Percentiles rank a stretch among this genome's conserved stretches.
phyloP scores from a whole-genome alignment of 1,140 invertebrate species.

The Galleria mellonella region DNA sequence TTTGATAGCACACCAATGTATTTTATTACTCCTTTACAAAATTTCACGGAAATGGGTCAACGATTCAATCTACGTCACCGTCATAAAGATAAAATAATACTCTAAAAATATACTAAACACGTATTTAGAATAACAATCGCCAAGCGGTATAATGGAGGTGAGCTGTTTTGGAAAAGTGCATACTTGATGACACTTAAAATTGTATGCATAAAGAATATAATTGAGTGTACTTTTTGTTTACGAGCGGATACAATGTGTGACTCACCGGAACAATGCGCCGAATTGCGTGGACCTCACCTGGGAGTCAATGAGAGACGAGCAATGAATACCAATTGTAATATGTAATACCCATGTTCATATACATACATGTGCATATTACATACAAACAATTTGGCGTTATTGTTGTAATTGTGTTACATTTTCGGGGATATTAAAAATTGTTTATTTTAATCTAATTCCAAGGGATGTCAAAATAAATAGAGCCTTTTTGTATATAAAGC shows the following conservation, averaged over 20 bases:
- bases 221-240: background rate
- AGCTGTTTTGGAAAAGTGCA: conserved; percentile 1
- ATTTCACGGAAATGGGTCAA: conserved; percentile 24
- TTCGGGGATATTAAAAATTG: too few species aligned
- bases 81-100: conserved; percentile 21
- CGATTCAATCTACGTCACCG: conserved; percentile 18
- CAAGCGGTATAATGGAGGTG: conserved; percentile 14
- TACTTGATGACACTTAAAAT: conserved; percentile 1
- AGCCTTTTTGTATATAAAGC: too few species aligned
- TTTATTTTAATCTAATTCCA: too few species aligned
- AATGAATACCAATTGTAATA: conserved; percentile 23
- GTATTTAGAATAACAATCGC: conserved; percentile 36
- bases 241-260: conserved; percentile 33
- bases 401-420: too few species aligned
- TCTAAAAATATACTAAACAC: conserved; percentile 27
- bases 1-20: conserved; percentile 4
- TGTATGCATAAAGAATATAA: conserved; percentile 8
- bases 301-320: conserved; percentile 10
- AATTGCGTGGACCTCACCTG: conserved; percentile 34
- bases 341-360: background rate
- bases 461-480: too few species aligned
- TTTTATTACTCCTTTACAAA: background rate
- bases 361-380: too few species aligned
- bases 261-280: conserved; percentile 47
- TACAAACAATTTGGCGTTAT: too few species aligned